Percentiles rank a stretch among this genome's conserved stretches.
Conservation (phyloP, 2,888 invertebrate genomes). For the Lasioglossum pauxillum region DNA sequence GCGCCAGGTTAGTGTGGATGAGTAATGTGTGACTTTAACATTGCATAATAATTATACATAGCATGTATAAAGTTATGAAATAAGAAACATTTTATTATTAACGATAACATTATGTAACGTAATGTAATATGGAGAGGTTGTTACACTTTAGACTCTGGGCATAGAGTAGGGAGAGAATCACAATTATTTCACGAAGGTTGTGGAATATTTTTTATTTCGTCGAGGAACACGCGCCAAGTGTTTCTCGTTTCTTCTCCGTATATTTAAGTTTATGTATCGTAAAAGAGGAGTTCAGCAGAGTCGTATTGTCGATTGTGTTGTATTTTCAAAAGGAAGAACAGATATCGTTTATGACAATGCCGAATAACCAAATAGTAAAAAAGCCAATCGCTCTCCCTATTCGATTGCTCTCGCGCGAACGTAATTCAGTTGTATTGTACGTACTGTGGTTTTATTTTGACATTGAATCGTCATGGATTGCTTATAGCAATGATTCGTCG, state of each 20-base stretch:
- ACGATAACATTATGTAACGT: conserved; percentile 81
- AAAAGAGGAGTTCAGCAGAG: neutral
- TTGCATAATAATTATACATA: conserved; percentile 85
- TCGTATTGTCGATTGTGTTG: conserved; percentile 12
- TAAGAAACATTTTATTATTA: conserved; percentile 83
- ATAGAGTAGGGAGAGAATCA: conserved; percentile 71
- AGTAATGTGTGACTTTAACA: conserved; percentile 81
- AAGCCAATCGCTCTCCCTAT: conserved; percentile 66
- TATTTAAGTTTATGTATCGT: conserved; percentile 12
- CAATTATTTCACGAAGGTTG: conserved; percentile 24
- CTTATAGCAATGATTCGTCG: conserved; percentile 69
- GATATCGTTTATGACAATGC: conserved; percentile 15
- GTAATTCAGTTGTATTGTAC: conserved; percentile 65
- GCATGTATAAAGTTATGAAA: conserved; percentile 84
- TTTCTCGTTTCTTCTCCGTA: neutral
- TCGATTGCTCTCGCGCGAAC: conserved; percentile 63
- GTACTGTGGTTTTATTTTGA: conserved; percentile 67
- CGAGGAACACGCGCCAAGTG: neutral
- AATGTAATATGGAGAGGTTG: conserved; percentile 80
- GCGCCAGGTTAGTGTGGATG: conserved; percentile 81
- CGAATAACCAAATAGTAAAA: neutral
- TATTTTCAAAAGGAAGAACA: conserved; percentile 15
- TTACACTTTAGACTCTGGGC: conserved; percentile 77
- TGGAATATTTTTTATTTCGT: conserved; percentile 27
- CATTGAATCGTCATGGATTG: conserved; percentile 62